A percentile compares a stretch with the other conserved stretches of the same genome.
Conservation (phyloP, 2,888 invertebrate genomes). For the Zaprionus obscuricornis region DNA sequence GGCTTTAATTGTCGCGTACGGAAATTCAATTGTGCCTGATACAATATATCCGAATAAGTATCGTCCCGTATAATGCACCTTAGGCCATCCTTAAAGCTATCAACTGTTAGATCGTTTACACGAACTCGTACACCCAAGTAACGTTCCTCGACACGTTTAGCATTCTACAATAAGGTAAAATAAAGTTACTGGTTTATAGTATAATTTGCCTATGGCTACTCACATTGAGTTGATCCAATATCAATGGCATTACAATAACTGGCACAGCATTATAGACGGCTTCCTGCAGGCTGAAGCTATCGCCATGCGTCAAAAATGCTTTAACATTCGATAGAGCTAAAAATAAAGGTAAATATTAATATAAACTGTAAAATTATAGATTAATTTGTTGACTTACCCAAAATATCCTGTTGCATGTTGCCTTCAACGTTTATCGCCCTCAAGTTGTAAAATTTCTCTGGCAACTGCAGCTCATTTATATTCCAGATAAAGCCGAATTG, state of each 20-base stretch:
- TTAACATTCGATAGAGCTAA: conserved; percentile 67
- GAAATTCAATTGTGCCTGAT: conserved; percentile 43
- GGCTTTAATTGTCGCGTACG: conserved; percentile 37
- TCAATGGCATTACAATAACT: conserved; percentile 74
- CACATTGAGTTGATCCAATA: conserved; percentile 75
- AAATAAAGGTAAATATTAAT: too few species aligned
- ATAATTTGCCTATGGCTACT: conserved; percentile 2
- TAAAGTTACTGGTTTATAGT: neutral
- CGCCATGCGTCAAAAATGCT: conserved; percentile 77
- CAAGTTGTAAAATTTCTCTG: conserved; percentile 56
- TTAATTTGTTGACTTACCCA: conserved; percentile 56
- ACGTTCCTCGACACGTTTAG: conserved; percentile 55
- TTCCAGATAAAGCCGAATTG: conserved; percentile 82
- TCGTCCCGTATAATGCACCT: conserved; percentile 22
- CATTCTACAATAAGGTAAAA: conserved; percentile 42
- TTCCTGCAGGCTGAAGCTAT: conserved; percentile 76
- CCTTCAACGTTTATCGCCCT: conserved; percentile 14
- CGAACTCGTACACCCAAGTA: conserved; percentile 43
- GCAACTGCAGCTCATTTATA: conserved; percentile 41
- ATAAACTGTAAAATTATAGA: too few species aligned
- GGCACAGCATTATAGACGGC: conserved; percentile 78
- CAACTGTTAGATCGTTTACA: neutral
- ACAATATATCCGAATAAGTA: neutral
- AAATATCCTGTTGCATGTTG: conserved; percentile 64
- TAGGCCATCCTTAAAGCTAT: conserved; percentile 25